These are phyloP conservation scores for Phalacrocorax brasilianus DNA, from an alignment of 2,113 vertebrate genomes.

Conservation along the genomic window DNA sequence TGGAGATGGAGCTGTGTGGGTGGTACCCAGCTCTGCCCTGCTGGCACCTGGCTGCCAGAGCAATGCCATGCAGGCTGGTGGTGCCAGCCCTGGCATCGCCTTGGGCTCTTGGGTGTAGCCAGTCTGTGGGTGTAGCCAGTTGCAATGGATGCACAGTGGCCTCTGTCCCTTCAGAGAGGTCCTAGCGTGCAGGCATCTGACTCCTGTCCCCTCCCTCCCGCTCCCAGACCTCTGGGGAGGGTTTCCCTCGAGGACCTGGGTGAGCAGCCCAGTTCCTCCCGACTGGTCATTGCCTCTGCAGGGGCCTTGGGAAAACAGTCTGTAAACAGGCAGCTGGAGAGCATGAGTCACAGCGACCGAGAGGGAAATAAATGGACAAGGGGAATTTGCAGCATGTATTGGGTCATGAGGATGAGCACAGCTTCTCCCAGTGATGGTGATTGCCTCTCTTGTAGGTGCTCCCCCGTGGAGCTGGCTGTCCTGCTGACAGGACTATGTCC, in stretches of 20 bases:
- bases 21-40: not conserved
- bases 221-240: not conserved
- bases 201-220: not conserved
- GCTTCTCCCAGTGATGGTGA: not conserved
- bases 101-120: not conserved
- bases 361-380: constrained; percentile 13
- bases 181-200: fast-evolving
- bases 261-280: not conserved
- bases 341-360: constrained; percentile 34
- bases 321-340: constrained; percentile 48
- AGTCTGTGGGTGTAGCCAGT: not conserved
- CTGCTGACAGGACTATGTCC: not conserved
- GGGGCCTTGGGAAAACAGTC: constrained; percentile 35
- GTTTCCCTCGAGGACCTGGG: constrained; percentile 2
- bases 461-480: not conserved
- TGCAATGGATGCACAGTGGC: not conserved
- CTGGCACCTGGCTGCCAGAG: not conserved
- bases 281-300: not conserved
- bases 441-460: not conserved
- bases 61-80: not conserved
- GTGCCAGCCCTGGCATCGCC: not conserved
- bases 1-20: not conserved
- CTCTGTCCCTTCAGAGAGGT: not conserved
- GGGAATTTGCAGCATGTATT: not conserved
- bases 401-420: not conserved